Evolutionary conservation across 92 coral and sea anemone genomes (phyloP), one percentile per base, ranked within the genome.

Genomic region (Siderastrea siderea): DNA sequence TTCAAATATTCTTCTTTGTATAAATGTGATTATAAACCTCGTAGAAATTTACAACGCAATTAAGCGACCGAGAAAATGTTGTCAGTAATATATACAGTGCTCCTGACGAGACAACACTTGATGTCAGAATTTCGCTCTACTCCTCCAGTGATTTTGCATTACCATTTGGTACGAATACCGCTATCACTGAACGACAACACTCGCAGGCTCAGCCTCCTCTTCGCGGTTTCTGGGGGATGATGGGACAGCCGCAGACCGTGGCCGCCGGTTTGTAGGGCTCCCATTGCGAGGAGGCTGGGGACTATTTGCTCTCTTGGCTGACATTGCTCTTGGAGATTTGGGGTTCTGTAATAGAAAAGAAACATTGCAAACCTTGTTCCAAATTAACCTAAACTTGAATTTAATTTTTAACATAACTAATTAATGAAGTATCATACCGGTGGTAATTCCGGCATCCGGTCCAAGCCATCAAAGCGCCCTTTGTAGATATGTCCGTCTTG

Each of bases 401-500:
- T 13, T 2, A 44, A 70, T 5, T 9, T 46, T 70, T 1, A 10
- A 13, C 19, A 46, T 6, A 44, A 46, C 6, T 6, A 15, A 48
- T 12, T n/a, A 54, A 16, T 7, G 19, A 54, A 54, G n/a, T 13
- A 2, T 54, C 77, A n/a, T 54, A 82, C 86, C 76, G 65, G 57
- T 6, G 86, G 86, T 12, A 82, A 62, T 26, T 84, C 87, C 9
- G 87, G 80, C 87, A 84, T 74, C 63, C 80, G 49, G 61, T 62
- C 87, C 19, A 69, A 16, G 74, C 86, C 96, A 19, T 95, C 98
- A 59, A 88, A 64, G 50, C 98, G 81, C 17, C 99, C 99, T 81
- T 94, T 98, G 95, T 98, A 98, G 45, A 98, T 91, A 38, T 98
- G 99, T 1, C 99, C 99, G 78, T 98, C 98, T 17, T 96, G 95